Evolutionary conservation across 2,888 invertebrate species (phyloP).

Genomic region (Sminthurinus aureus): DNA sequence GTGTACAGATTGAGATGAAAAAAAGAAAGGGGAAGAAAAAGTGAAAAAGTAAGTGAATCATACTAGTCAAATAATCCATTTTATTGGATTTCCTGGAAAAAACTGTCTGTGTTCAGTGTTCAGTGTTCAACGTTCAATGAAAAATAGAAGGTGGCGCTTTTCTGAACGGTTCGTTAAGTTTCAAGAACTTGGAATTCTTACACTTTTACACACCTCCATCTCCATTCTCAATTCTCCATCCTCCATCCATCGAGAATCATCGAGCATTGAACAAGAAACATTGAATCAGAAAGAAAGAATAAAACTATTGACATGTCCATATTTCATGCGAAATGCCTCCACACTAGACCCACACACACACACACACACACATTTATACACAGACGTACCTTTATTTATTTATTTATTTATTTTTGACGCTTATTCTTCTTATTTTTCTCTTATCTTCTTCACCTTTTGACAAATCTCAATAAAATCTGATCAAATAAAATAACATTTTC

Average conservation of each 20-base stretch:
- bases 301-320: neutral
- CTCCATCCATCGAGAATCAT: no score
- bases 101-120: no score
- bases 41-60: neutral
- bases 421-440: neutral
- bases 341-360: neutral
- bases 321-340: neutral
- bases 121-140: neutral
- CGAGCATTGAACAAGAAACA: no score
- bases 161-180: neutral
- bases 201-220: no score
- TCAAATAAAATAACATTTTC: no score
- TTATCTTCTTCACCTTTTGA: neutral
- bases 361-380: neutral
- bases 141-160: neutral
- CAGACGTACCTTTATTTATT: neutral
- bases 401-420: neutral
- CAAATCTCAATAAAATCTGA: no score
- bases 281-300: no score
- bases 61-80: neutral
- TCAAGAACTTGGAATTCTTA: neutral
- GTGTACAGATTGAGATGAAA: no score
- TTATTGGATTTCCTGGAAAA: neutral
- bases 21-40: neutral
- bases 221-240: neutral